Evolutionary conservation across 2,888 invertebrate species (phyloP), one percentile per base, ranked within the genome.

Genomic region (Eupeodes latifasciatus): DNA sequence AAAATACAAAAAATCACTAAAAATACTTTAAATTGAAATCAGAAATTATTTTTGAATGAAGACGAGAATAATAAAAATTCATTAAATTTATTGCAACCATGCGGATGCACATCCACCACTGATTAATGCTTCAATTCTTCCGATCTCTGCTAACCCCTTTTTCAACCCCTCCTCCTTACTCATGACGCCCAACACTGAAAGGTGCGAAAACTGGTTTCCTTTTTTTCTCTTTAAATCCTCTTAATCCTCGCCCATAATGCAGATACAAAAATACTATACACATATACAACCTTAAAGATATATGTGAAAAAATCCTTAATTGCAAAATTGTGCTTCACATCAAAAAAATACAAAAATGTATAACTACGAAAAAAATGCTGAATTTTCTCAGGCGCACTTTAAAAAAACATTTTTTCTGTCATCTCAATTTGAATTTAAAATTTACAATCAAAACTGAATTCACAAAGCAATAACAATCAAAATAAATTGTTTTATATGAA

Each of bases 1-100:
- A 16, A 47, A 34, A 47, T 27, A 27, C 27, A 64, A 74, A 81
- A 77, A 57, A 44, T 0, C 4, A 10, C 44, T n/a, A 16, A 47
- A 59, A 72, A 72, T 59, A 72, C 72, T 61, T 69, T 40, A 86
- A 86, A 79, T 82, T 79, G 75, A 82, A 86, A 82, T 86, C 81
- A 81, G 81, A 81, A 81, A 81, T 85, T 47, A 86, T 82, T 79
- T 86, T 64, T 78, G 74, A 75, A 69, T 44, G 62, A 19, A 62
- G 16, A 57, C 62, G 40, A 40, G 40, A 40, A 40, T 5, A 40
- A 40, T 0, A 40, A 79, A 71, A 72, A 75, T 59, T 76, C 78
- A 85, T 85, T 85, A 55, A 85, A 85, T 85, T 78, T 85, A 78
- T 85, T 85, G 85, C 85, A 85, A 69, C 85, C 85, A 85, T 82